Base-by-base conservation (phyloP, 2,797 vertebrate genomes). In the Chelidonichthys spinosus region DNA sequence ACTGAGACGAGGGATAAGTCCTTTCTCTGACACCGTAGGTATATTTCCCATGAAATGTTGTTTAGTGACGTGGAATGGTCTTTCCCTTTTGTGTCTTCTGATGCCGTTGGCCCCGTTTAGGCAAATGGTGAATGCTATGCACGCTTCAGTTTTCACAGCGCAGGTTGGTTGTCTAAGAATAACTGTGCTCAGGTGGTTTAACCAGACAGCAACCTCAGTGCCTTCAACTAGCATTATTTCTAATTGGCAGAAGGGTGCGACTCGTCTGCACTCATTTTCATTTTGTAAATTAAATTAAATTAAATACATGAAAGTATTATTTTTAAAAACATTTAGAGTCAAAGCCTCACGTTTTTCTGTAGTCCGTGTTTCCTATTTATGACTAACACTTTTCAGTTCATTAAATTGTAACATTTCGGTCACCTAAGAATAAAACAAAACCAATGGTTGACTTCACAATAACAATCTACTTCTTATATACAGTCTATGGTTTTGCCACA, bases 41-140 rank as follows among this genome's bases (percentile, higher is more conserved):
- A 89, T 87, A 92, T 94, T 90, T 93, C 86, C 79, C 87, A 87
- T 87, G 85, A 92, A 93, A 90, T 86, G 71, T 59, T 69, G 85
- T 75, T 85, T 86, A 89, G 68, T 89, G 89, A 90, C 74, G 79
- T 88, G 89, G 89, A 94, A 91, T 67, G 82, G 52, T 81, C 67
- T 76, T 81, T 35, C 64, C 74, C 81, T 87, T 89, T 79, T 90
- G 86, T 88, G 85, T 86, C 69, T 84, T 70, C 82, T 69, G 72
- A 84, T 83, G 83, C 82, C 5, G 54, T 69, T 86, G 82, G 49
- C 66, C 72, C 82, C 83, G 87, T 85, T 85, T 85, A 81, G 81
- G 68, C 82, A 86, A 80, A 79, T 67, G 58, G 67, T 86, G 63
- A 83, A 80, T 46, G 61, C 37, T 52, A 32, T 85, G 82, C 85